Evolutionary conservation across 1,140 invertebrate species (phyloP).

Genomic region (Hesperophylax magnus): DNA sequence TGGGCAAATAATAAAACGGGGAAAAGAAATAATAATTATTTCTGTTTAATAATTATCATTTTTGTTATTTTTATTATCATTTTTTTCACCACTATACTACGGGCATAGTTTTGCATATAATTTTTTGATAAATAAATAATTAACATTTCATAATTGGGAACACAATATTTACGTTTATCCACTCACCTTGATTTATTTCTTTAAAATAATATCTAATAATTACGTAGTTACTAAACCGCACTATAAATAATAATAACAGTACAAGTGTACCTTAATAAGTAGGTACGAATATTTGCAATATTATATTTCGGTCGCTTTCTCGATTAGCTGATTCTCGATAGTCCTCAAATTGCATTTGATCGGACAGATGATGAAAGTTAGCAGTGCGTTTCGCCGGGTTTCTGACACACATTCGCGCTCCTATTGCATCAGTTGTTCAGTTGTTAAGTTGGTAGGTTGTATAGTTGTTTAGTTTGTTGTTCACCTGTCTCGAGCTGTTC

Average conservation of each 20-base stretch:
- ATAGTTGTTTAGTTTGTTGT: not conserved
- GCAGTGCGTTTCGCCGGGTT: not conserved
- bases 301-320: not conserved
- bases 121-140: no score
- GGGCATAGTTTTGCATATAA: no score
- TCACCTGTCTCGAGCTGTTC: not conserved
- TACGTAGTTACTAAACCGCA: not conserved
- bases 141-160: no score
- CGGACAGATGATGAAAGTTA: not conserved
- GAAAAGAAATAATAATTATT: no score
- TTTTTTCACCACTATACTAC: no score
- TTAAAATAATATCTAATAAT: not conserved
- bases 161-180: not conserved
- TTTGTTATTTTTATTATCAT: no score
- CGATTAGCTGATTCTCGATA: not conserved
- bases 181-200: not conserved
- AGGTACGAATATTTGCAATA: not conserved
- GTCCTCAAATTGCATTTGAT: not conserved
- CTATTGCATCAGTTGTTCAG: constrained; percentile 24
- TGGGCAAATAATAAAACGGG: no score
- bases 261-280: not conserved
- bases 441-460: not conserved
- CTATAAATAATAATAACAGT: not conserved
- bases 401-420: constrained; percentile 26
- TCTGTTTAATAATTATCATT: no score